Base-by-base conservation (phyloP, 2,888 invertebrate species). In the Caenorhabditis virilis region DNA sequence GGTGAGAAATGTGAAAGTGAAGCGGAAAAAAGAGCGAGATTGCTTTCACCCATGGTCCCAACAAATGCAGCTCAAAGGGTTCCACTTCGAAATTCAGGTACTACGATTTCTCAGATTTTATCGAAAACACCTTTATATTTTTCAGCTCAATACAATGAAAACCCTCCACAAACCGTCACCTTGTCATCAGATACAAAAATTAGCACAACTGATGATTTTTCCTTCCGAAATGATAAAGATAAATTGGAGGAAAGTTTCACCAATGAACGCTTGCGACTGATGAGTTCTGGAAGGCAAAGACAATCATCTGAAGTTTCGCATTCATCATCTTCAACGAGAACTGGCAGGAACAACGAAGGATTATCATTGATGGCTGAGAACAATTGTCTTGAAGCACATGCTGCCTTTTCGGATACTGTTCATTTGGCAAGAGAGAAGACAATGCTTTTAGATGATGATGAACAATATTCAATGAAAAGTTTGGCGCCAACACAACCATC, bases 321-420 rank as follows among this genome's bases (percentile, higher is more conserved):
- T 7, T 42, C 42, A 23, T 42, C 42, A 3, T 15, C 22, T 7
- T 42, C 42, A 23, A 35, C 30, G 18, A 20, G 49, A 30, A 53
- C 57, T 18, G 45, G 49, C 11, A 63, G 52, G n/a, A 53, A 47
- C 13, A 43, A 38, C 15, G 42, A 13, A 27, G 63, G 64, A n/a
- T 25, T 64, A n/a, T 53, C 52, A 26, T n/a, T 59, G 47, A 38
- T 49, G 52, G 59, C 59, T 11, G 59, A 65, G 16, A 56, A 55
- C 23, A 57, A 64, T 15, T 54, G 50, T 38, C 38, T 53, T 11
- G 65, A 65, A 25, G 65, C 65, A 1, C 59, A 53, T 27, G 65
- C 65, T 4, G 47, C 55, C 51, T 65, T 65, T 43, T 65, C 65
- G 0, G 65, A 65, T 7, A 65, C 65, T 15, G 55, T 65, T 39